Percentiles rank a stretch among this genome's conserved stretches.
phyloP scores from a whole-genome alignment of 2,888 invertebrate species.

The Mylabris sibirica region DNA sequence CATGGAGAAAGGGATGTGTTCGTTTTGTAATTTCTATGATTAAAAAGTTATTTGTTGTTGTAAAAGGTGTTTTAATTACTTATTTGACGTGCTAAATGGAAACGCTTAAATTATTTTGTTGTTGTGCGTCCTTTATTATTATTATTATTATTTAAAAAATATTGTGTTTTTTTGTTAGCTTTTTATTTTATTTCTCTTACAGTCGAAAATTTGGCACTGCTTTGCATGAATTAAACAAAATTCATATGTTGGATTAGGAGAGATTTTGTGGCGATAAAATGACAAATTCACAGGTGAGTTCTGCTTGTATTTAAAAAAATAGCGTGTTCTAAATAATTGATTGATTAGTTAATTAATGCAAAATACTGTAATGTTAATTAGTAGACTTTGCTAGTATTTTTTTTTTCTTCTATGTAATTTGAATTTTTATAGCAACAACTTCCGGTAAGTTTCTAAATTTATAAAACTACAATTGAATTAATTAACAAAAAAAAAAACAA shows the following conservation, averaged over 20 bases:
- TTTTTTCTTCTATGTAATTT: neutral
- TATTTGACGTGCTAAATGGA: slow-evolving; percentile 18
- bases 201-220: slow-evolving; percentile 44
- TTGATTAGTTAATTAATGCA: neutral
- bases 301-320: neutral
- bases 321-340: neutral
- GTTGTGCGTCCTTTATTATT: slow-evolving; percentile 21
- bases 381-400: neutral
- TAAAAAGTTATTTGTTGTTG: slow-evolving; percentile 25
- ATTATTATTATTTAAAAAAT: slow-evolving; percentile 22
- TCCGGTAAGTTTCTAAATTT: neutral
- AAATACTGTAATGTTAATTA: too few relatives aligned
- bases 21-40: slow-evolving; percentile 17
- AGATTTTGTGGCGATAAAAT: slow-evolving; percentile 54
- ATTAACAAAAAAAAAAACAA: neutral
- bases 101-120: slow-evolving; percentile 14
- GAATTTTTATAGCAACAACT: neutral
- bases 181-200: slow-evolving; percentile 45
- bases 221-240: slow-evolving; percentile 43
- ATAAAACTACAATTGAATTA: neutral
- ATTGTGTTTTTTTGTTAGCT: slow-evolving; percentile 30
- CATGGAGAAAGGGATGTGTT: slow-evolving; percentile 37
- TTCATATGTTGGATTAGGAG: slow-evolving; percentile 30
- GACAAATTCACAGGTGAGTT: slow-evolving; percentile 71
- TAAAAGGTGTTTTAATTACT: slow-evolving; percentile 10